Base-by-base conservation (phyloP, 2,113 vertebrate species). In the Ardeotis arabs region DNA sequence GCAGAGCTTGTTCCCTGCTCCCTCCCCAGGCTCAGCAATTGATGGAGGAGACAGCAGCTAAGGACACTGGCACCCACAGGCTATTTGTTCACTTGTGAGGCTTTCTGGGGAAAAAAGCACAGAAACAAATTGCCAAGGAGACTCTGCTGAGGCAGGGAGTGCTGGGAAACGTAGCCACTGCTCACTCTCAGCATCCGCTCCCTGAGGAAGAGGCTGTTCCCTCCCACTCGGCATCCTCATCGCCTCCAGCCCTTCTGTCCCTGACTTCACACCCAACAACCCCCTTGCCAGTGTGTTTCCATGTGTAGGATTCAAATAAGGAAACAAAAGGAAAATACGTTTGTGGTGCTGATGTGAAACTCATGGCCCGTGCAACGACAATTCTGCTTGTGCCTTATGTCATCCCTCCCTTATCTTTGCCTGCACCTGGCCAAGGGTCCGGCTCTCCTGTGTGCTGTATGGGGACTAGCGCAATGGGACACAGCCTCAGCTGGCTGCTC, bases 21-120 rank as follows among this genome's bases (percentile, higher is more conserved):
- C 24, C 12, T 45, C 7, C 4, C 3, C 1, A 27, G 0, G 7
- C 33, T 50, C 18, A 80, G 79, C 59, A 58, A 14, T 1, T 47
- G 25, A 31, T n/a, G 60, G 39, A 86, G 58, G 11, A 76, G 20
- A 27, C 6, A 76, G 49, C 35, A 59, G 33, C 19, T 58, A 39
- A 28, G 25, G 41, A 29, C 28, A 14, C n/a, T 41, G 41, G n/a
- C 33, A 69, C 9, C n/a, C 45, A 28, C 1, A 3, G 20, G 15
- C 66, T 67, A 9, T 45, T 72, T 76, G 14, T 14, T 39, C 35
- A 17, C 18, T 76, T 69, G 28, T 1, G 4, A 84, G 50, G 45
- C 29, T 77, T 53, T 64, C 17, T 10, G 8, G 69, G 44, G 10
- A 4, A 27, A 60, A 74, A 91, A 52, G 7, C 12, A 3, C 23